Base-by-base conservation (phyloP, 2,113 vertebrate genomes). In the Argyrosomus japonicus region DNA sequence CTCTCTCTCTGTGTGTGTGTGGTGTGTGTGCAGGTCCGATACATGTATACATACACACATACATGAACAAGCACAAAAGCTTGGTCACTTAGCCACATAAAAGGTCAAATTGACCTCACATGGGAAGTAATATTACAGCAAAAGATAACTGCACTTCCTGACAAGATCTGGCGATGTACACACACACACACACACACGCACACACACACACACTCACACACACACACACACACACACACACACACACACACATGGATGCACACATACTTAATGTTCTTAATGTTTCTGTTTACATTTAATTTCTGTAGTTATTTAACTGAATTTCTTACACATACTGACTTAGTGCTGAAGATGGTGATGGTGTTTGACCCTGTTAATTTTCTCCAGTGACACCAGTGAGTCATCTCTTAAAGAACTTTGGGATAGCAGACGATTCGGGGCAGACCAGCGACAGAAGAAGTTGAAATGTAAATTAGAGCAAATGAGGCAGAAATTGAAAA, bases 91-190 rank as follows among this genome's bases (percentile, higher is more conserved):
- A 51, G 53, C 40, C 58, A 19, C 11, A 45, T 19, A 68, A 79
- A 85, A 87, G 79, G 85, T 89, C 83, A 82, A 64, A 64, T 43
- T 61, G 47, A 18, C 45, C 54, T 69, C 17, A 27, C 7, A 83
- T 25, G 73, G 85, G 79, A 91, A 77, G 29, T 56, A 64, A 73
- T 73, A 68, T 79, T 48, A 80, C 21, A 29, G 47, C 54, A 56
- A 56, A 36, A 63, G 85, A 89, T 51, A 76, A 25, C 48, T 48
- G 15, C 23, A 58, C 50, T 71, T 83, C 69, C 56, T 70, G 36
- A 68, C 32, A 62, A 67, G 43, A 53, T 60, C 17, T 58, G 21
- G 10, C 9, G 21, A 53, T 40, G 9, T 5, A 68, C 36, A 74
- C 27, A 29, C 29, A 63, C 47, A 71, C 13, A 61, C 56, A 57